Percentiles rank a stretch among this genome's conserved stretches.
Evolutionary conservation across 2,113 vertebrate species (phyloP).

Genomic region (Sinocyclocheilus maitianheensis): DNA sequence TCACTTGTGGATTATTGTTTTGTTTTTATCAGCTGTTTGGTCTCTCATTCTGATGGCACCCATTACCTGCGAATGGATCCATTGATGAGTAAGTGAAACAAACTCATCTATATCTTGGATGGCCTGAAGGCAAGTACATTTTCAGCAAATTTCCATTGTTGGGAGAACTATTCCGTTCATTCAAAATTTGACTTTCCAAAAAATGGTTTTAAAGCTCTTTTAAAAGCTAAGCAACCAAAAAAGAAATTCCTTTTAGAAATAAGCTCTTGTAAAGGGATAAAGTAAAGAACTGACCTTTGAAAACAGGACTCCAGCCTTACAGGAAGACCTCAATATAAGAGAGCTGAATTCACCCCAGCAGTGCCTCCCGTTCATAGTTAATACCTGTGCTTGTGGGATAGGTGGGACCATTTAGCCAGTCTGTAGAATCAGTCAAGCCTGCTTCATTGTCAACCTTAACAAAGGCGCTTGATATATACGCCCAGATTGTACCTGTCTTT

Average conservation of each 20-base stretch:
- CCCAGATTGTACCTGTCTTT: constrained; percentile 76
- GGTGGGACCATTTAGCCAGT: constrained; percentile 69
- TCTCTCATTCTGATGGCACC: neutral
- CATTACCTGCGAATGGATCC: neutral
- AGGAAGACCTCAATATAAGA: constrained; percentile 44
- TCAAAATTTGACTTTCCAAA: neutral
- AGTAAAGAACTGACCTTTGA: constrained; percentile 27
- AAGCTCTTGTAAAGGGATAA: constrained; percentile 23
- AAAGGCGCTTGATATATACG: constrained; percentile 71
- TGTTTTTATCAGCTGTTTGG: neutral
- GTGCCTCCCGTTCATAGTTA: constrained; percentile 55
- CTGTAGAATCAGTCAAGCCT: constrained; percentile 55
- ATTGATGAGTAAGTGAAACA: too few relatives aligned
- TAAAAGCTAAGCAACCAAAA: neutral
- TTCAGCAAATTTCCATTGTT: neutral
- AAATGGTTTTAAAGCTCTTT: neutral
- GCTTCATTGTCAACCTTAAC: constrained; percentile 71
- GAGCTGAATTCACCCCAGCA: constrained; percentile 48
- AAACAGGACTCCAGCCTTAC: constrained; percentile 14
- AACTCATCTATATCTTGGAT: neutral
- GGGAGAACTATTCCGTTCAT: neutral
- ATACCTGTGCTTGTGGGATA: constrained; percentile 68
- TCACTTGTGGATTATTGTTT: neutral
- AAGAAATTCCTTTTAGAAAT: neutral
- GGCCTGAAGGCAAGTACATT: too few relatives aligned